A percentile compares a stretch with the other conserved stretches of the same genome.
Evolutionary conservation across 2,797 vertebrate species (phyloP).

Genomic region (Cryptoblepharus egeriae): DNA sequence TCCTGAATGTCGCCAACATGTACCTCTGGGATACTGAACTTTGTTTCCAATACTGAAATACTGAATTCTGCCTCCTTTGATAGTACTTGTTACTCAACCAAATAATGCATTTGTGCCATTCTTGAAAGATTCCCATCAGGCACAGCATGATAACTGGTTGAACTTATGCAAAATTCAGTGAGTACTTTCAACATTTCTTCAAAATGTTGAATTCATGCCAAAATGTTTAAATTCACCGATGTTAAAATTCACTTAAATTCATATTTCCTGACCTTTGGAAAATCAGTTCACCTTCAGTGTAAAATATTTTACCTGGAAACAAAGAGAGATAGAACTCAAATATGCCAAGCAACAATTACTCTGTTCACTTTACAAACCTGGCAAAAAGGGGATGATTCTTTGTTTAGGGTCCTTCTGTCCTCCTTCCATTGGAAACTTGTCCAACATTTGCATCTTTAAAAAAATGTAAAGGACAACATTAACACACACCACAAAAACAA

Average conservation of each 20-base stretch:
- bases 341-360: fast-evolving
- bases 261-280: neutral
- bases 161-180: neutral
- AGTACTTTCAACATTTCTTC: neutral
- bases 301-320: fast-evolving
- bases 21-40: neutral
- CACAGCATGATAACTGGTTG: neutral
- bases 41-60: no score
- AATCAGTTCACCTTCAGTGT: neutral
- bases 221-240: no score
- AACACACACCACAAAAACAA: neutral
- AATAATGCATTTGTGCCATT: neutral
- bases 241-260: no score
- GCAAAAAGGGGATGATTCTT: constrained; percentile 96
- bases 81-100: neutral
- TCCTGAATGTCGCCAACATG: neutral
- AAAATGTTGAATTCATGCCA: no score
- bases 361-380: constrained; percentile 80
- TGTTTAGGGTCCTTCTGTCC: constrained; percentile 99
- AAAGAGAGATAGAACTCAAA: neutral
- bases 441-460: constrained; percentile 97
- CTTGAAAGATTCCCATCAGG: neutral
- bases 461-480: neutral
- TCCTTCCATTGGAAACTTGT: constrained; percentile 98
- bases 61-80: neutral